Base-by-base conservation (phyloP, 2,113 vertebrate species). In the Dasypus novemcinctus region DNA sequence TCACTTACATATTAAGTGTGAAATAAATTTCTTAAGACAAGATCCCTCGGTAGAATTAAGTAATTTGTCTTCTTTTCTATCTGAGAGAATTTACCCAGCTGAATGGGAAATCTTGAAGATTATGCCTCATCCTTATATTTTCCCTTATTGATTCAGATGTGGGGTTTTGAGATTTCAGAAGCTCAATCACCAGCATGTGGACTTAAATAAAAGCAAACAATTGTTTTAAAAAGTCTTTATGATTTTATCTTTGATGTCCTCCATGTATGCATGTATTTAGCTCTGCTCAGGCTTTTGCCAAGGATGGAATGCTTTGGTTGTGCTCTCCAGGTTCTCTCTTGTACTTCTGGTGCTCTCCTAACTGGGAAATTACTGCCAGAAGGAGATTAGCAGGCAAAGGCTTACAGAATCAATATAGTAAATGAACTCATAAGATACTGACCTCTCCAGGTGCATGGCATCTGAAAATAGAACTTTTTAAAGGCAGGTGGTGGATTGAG, bases 331-430 rank as follows among this genome's bases (percentile, higher is more conserved):
- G 17, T 2, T 2, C 38, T 57, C 64, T 84, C 31, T 6, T 3
- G 74, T 7, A 43, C 41, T 4, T 0, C n/a, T 31, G 25, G 23
- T 3, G 13, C 46, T 0, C 0, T 25, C 1, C 29, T 29, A 52
- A 1, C 68, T 21, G 49, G 64, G 49, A 21, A 68, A 11, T 29
- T 33, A 17, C 10, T 2, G n/a, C 75, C 68, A 36, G n/a, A 27
- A 31, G 20, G 10, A 7, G 33, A 7, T 76, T n/a, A 49, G 71
- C 38, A 49, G 36, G 54, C 36, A 29, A 49, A 38, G 83, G 38
- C 93, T 57, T 41, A 5, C 29, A 46, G 59, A 46, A 2, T 12
- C 69, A 18, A 7, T 23, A 13, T 36, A 23, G 14, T 7, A 23
- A 20, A 10, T 41, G 91, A 82, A 7, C 33, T 25, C 52, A 18